Base-by-base conservation (phyloP, 2,888 invertebrate species). In the Drosophila greeni region DNA sequence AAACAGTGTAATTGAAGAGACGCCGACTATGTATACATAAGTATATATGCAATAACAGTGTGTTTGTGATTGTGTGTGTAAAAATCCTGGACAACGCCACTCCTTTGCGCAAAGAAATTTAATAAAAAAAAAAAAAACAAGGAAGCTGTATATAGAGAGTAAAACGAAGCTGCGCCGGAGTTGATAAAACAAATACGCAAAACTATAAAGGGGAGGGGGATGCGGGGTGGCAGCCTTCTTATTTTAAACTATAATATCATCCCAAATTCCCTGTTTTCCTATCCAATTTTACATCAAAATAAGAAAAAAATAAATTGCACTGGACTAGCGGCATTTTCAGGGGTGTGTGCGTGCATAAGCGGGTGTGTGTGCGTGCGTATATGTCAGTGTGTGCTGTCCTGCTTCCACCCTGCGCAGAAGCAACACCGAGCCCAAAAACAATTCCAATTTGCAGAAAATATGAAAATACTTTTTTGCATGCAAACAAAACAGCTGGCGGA, bases 71-170 rank as follows among this genome's bases (percentile, higher is more conserved):
- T 49, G 55, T 54, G 37, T 66, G 49, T 51, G 65, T 45, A 51
- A 31, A 66, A 66, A 58, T 66, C 57, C 66, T 66, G 66, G 61
- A 73, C 59, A 56, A 45, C 81, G 79, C 76, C 79, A 82, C 79
- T 79, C 79, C 79, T 79, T 76, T 81, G 78, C 69, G 73, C 72
- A 77, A 72, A 72, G 61, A 66, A 68, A 67, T 70, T 73, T 42
- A 66, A 66, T 73, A 66, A 58, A 70, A 73, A 67, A 62, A 76
- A 74, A 66, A 67, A 66, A 62, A 52, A 45, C n/a, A 40, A 31
- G 16, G 33, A 45, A 52, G 53, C 61, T 60, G 60, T 36, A 73
- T 55, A 48, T 70, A 73, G 57, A 64, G 70, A 55, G 39, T 26
- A 51, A 57, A 64, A 45, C 36, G 65, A 66, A 72, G 60, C 72